Base-by-base conservation (phyloP, 2,888 invertebrate genomes). In the Meteorus colon region DNA sequence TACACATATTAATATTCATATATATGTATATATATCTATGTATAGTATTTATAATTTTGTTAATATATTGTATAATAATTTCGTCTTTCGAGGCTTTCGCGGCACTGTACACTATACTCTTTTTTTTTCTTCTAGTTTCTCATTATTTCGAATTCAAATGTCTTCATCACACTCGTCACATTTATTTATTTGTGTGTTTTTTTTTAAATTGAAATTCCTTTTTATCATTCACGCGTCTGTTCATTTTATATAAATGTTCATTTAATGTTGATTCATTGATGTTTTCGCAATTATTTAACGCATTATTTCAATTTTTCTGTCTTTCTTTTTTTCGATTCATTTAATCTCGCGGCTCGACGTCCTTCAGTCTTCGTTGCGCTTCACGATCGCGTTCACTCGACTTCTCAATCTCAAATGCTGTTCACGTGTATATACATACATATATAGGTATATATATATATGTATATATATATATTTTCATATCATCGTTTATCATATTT, bases 11-110 rank as follows among this genome's bases (percentile, higher is more conserved):
- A 55, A 59, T 70, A 51, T 29, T 68, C 34, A 68, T 68, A 68
- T 68, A 45, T 27, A 68, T 65, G n/a, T 65, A n/a, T 68, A 68
- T 68, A 45, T 27, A 68, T 65, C 12, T 65, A 37, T 74, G 45
- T 72, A 37, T 74, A 60, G 60, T 78, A 73, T 77, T 77, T 74
- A 73, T 77, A 75, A 37, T 74, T 77, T 37, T 74, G 34, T 72
- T 62, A 51, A 45, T 73, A 63, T 41, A 27, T 62, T 12, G 19
- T 60, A 27, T 60, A 60, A 63, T 29, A 74, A 76, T 73, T 79
- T 80, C 78, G 79, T 81, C 79, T 79, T 76, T 79, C 80, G 78
- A 79, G 78, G 78, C 77, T 81, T 78, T 74, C 70, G 78, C 80
- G 81, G 79, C 81, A 81, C 81, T 80, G 81, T 80, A 77, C 80